phyloP scores from a whole-genome alignment of 2,888 invertebrate species.

The Plagodis pulveraria region DNA sequence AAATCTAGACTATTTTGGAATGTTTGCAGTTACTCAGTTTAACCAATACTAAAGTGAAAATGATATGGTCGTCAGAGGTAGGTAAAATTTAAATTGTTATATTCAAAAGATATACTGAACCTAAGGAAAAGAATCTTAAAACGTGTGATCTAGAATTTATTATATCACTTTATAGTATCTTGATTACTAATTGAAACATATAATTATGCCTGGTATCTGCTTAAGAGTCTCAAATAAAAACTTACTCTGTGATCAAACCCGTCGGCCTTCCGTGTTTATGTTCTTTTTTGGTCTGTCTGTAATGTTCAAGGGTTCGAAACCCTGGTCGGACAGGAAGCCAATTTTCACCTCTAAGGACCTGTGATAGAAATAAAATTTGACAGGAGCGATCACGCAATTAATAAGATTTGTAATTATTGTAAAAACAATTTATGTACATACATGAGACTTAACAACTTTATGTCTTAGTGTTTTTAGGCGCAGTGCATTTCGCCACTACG shows the following conservation, averaged over 20 bases:
- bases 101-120: too few species aligned
- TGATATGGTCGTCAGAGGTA: too few species aligned
- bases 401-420: background rate
- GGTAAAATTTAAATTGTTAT: too few species aligned
- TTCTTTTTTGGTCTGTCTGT: constrained; percentile 44
- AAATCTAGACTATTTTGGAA: too few species aligned
- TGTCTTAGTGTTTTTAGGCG: too few species aligned
- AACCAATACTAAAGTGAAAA: too few species aligned
- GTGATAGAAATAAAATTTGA: background rate
- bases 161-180: too few species aligned
- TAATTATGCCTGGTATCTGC: background rate
- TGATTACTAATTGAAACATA: background rate
- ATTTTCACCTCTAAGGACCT: constrained; percentile 62
- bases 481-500: too few species aligned
- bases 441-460: too few species aligned
- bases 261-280: constrained; percentile 30
- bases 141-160: too few species aligned
- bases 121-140: too few species aligned
- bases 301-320: constrained; percentile 55
- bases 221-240: constrained; percentile 3
- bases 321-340: constrained; percentile 56
- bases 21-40: too few species aligned
- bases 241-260: constrained; percentile 48
- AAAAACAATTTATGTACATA: background rate
- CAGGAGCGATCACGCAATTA: background rate